Base-by-base conservation (phyloP, 2,888 invertebrate genomes). In the Orchesellides sinensis region DNA sequence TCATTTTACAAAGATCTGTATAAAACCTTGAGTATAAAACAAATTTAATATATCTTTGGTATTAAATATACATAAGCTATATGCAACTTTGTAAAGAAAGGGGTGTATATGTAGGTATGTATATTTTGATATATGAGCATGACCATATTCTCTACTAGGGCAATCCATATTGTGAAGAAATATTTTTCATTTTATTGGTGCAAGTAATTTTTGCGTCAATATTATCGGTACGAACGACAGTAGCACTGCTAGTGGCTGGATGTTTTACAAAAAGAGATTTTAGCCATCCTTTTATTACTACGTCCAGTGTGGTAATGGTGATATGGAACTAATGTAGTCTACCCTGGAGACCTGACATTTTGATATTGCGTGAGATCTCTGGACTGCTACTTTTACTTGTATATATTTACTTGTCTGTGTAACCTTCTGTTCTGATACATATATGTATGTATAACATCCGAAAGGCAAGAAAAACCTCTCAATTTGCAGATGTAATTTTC, bases 311-410 rank as follows among this genome's bases (percentile, higher is more conserved):
- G n/a, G 32, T n/a, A n/a, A n/a, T n/a, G n/a, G n/a, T 25, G 65
- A 52, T 61, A 27, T 14, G n/a, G 27, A 35, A 66, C n/a, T 73
- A 59, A 73, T 27, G 74, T 68, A 61, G 23, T 61, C 69, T 61
- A 63, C 81, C 69, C 81, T 61, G 63, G 81, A 63, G 81, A 74
- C 74, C 74, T 81, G 74, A 45, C 74, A 81, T 74, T 81, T 81
- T 81, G 49, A 68, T 73, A 80, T 56, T 81, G 81, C 81, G 73
- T 74, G 81, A 66, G 49, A 68, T 54, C 21, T 21, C 65, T 25
- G 29, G 56, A 68, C 21, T 25, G 19, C 25, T 68, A 40, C 68
- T 4, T 47, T 21, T 65, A 59, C 52, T n/a, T n/a, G n/a, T n/a
- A n/a, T n/a, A n/a, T n/a, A n/a, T n/a, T n/a, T n/a, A n/a, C n/a